Evolutionary conservation across 2,113 vertebrate genomes (phyloP), one percentile per base, ranked within the genome.

Genomic region (Platysternon megacephalum): DNA sequence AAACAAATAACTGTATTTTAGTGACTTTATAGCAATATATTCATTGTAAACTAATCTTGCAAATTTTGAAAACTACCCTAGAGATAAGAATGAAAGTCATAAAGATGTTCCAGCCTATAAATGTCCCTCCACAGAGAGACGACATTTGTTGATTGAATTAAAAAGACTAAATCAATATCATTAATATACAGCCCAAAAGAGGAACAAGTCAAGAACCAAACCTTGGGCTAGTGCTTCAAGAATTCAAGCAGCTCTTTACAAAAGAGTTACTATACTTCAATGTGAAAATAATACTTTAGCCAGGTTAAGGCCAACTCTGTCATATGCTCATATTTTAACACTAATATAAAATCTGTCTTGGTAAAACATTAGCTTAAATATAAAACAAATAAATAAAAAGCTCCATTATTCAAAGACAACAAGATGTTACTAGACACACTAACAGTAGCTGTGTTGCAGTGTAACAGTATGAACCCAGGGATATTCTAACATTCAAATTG

Each of bases 191-290:
- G 89, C 24, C 46, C 44, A 55, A 93, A 89, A 48, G 83, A 95
- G 35, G n/a, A 87, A 72, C 61, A 94, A 56, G n/a, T 88, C 58
- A 82, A 84, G 68, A 90, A 78, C 0, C 53, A 83, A 61, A 52
- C 76, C 89, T 93, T 89, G 52, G 89, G 68, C 35, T 76, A 72
- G 11, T 80, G 19, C 55, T 90, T 91, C 84, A 97, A 94, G 79
- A 58, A 80, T 89, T 39, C 55, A 87, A 90, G 88, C 32, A 91
- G 39, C 84, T 91, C 78, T 97, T 93, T 86, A 96, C 87, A 72
- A 94, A 93, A 56, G 11, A 80, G 19, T 90, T 95, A 78, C 85
- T 94, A 92, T 91, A 80, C 79, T 49, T 80, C 26, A 32, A 32
- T 5, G 26, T 93, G 86, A 94, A 79, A 96, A 94, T 88, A 89